Evolutionary conservation across 2,888 invertebrate genomes (phyloP).

Genomic region (Tipula lateralis): DNA sequence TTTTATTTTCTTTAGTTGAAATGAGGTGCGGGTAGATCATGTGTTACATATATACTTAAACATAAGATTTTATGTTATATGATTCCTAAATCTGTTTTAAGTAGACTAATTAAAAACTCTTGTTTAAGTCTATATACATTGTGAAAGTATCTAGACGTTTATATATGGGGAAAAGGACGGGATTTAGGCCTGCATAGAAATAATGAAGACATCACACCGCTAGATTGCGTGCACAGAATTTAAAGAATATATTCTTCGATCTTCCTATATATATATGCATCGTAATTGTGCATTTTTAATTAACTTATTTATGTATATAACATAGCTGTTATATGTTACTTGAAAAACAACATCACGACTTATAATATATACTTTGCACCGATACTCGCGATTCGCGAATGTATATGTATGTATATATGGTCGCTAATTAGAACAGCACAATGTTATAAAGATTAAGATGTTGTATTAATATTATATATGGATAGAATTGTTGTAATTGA

Average conservation of each 20-base stretch:
- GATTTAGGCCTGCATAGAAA: neutral
- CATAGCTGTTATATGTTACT: neutral
- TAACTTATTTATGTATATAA: neutral
- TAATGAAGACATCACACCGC: neutral
- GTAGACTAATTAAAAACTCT: constrained; percentile 14
- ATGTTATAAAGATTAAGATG: constrained; percentile 29
- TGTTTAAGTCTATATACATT: neutral
- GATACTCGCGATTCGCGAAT: too few species aligned
- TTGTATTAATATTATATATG: neutral
- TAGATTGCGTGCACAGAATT: neutral
- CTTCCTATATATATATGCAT: neutral
- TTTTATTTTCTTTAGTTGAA: neutral
- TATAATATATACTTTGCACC: neutral
- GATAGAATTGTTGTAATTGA: neutral
- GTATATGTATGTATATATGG: too few species aligned
- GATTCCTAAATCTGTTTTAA: constrained; percentile 19
- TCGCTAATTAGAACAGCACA: constrained; percentile 28
- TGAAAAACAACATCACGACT: constrained; percentile 26
- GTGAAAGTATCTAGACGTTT: neutral
- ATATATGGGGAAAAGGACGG: neutral
- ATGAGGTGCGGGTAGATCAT: constrained; percentile 9
- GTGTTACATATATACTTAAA: neutral
- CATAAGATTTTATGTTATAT: neutral
- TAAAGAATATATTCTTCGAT: neutral
- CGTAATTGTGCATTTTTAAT: constrained; percentile 28